Evolutionary conservation across 2,888 invertebrate species (phyloP), one percentile per base, ranked within the genome.

Genomic region (Sepioteuthis lessoniana): DNA sequence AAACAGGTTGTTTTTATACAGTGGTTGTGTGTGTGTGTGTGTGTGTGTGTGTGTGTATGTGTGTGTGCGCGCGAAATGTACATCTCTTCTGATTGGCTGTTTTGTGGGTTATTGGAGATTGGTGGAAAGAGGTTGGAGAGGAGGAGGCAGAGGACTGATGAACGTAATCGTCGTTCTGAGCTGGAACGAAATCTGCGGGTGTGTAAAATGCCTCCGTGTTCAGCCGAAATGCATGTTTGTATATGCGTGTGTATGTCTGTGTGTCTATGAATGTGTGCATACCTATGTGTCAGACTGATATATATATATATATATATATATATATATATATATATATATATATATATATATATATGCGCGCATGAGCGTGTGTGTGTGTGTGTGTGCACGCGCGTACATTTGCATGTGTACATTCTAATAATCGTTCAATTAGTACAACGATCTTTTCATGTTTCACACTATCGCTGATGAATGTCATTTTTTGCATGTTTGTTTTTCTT

Each of bases 41-140:
- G n/a, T n/a, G 76, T 76, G 76, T 21, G 10, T 31, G 19, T 47
- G 47, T 47, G 31, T 28, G 60, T 60, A 5, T 60, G 60, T 60
- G 60, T 60, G 19, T 2, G 19, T 60, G 60, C 25, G 60, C 0
- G 60, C 25, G 60, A 76, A 76, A 76, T 76, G n/a, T 76, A 76
- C 76, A n/a, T n/a, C 76, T n/a, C n/a, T 76, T 13, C 76, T 76
- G 76, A 76, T 76, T 76, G 76, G 76, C 76, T 76, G 76, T 76
- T 76, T 76, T 76, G n/a, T 76, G 76, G 76, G 76, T 76, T 76
- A 76, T 76, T 76, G 76, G 31, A 76, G 31, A n/a, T 76, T n/a
- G 76, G 31, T 5, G 13, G 10, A n/a, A 16, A 76, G n/a, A 76
- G n/a, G 76, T 42, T 42, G 42, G 42, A 42, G 42, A 7, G 42